Evolutionary conservation across 92 coral and sea anemone genomes (phyloP).

Genomic region (Heliopora coerulea): DNA sequence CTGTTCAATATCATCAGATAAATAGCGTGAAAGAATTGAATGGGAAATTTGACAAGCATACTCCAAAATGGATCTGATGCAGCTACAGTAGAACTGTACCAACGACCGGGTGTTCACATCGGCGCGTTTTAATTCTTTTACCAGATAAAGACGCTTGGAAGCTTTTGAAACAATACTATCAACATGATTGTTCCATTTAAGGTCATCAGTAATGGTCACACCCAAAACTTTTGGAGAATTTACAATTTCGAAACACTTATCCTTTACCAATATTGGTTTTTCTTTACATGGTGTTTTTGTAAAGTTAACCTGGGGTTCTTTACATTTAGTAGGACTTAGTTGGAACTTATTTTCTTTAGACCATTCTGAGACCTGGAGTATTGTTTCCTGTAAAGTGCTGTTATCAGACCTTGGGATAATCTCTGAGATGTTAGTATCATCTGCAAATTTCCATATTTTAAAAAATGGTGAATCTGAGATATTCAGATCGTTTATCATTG

Average conservation of each 20-base stretch:
- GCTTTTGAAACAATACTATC: not conserved
- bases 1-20: constrained; percentile 40
- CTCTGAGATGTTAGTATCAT: too few relatives aligned
- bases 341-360: constrained; percentile 13
- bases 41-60: constrained; percentile 48
- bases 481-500: too few relatives aligned
- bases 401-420: too few relatives aligned
- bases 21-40: constrained; percentile 40
- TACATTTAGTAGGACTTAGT: constrained; percentile 16
- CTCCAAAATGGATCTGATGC: constrained; percentile 48
- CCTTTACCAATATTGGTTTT: not conserved
- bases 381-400: not conserved
- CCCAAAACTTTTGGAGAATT: not conserved
- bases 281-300: not conserved
- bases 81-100: constrained; percentile 13
- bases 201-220: not conserved
- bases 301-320: constrained; percentile 1
- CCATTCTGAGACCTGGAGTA: not conserved
- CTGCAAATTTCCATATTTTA: too few relatives aligned
- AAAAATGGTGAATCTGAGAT: too few relatives aligned
- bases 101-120: not conserved
- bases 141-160: too few relatives aligned
- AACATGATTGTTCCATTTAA: not conserved
- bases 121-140: too few relatives aligned
- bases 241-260: not conserved